Conservation (phyloP, 2,888 invertebrate genomes). For the Ctena decussata region DNA sequence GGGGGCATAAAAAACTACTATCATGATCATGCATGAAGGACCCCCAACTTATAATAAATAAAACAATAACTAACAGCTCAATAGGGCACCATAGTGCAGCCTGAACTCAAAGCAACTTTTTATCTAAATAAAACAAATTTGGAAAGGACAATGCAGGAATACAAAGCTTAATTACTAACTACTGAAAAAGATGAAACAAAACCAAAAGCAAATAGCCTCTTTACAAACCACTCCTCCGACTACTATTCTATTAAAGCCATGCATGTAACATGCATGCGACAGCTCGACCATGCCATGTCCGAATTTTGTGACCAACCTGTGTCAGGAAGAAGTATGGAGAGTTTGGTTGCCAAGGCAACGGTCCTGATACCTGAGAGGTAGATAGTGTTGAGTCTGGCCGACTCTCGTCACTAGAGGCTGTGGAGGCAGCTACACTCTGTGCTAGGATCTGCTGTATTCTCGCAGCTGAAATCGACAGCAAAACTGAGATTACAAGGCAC, state of each 20-base stretch:
- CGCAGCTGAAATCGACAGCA: constrained; percentile 58
- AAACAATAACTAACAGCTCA: too few relatives aligned
- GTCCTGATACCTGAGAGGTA: constrained; percentile 73
- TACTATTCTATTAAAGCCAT: background rate
- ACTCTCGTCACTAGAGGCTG: constrained; percentile 82
- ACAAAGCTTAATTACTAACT: too few relatives aligned
- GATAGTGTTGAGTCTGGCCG: constrained; percentile 71
- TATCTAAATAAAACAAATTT: too few relatives aligned
- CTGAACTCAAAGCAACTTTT: too few relatives aligned
- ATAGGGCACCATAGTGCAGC: too few relatives aligned
- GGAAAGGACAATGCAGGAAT: too few relatives aligned
- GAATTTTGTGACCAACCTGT: constrained; percentile 68
- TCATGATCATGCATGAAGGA: too few relatives aligned
- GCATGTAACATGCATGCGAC: background rate
- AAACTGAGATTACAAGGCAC: too few relatives aligned
- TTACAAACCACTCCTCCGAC: background rate
- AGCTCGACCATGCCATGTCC: background rate
- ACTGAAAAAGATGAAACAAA: too few relatives aligned
- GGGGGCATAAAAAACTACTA: too few relatives aligned
- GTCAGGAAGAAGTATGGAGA: constrained; percentile 64
- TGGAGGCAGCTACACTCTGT: constrained; percentile 73
- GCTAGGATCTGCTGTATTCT: constrained; percentile 79
- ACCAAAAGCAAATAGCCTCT: background rate
- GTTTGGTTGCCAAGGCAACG: constrained; percentile 66
- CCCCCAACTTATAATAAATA: too few relatives aligned